Percentiles rank a stretch among this genome's conserved stretches.
Conservation (phyloP, 2,797 vertebrate species). For the Enteromius unitaeniatus region DNA sequence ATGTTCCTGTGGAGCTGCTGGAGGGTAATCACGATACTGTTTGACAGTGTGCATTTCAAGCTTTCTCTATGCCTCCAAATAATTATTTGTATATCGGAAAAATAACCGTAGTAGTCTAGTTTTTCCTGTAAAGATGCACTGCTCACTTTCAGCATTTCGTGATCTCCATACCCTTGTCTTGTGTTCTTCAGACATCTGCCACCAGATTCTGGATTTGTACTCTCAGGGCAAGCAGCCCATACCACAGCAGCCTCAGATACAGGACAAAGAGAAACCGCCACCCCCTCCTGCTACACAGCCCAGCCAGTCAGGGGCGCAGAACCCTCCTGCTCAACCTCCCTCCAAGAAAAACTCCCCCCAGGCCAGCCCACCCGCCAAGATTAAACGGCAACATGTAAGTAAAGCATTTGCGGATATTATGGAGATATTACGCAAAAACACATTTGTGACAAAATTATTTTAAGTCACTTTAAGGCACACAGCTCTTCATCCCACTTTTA, state of each 20-base stretch:
- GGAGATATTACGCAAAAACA: not conserved
- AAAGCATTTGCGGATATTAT: not conserved
- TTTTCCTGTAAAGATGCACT: not conserved
- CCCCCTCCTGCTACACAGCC: slow-evolving; percentile 69
- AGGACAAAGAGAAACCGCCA: slow-evolving; percentile 78
- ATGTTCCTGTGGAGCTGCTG: slow-evolving; percentile 95
- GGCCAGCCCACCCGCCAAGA: slow-evolving; percentile 89
- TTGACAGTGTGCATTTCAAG: not conserved
- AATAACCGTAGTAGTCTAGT: not conserved
- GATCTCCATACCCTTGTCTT: not conserved
- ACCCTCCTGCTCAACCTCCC: slow-evolving; percentile 75
- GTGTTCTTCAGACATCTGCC: slow-evolving; percentile 88
- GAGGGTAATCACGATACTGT: slow-evolving; percentile 82
- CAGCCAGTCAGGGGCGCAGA: slow-evolving; percentile 63
- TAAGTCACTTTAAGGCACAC: not conserved
- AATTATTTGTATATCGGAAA: not conserved
- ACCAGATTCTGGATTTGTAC: slow-evolving; percentile 97
- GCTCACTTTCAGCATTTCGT: not conserved
- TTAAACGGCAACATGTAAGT: slow-evolving; percentile 90
- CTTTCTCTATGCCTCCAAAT: not conserved
- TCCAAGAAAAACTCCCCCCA: slow-evolving; percentile 93
- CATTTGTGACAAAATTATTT: not conserved
- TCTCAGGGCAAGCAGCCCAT: slow-evolving; percentile 98
- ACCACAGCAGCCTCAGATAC: slow-evolving; percentile 87
- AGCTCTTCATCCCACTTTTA: not conserved